Percentiles rank a stretch among this genome's conserved stretches.
These are phyloP conservation scores for Troides oblongomaculatus DNA, from an alignment of 2,888 invertebrate species.

Conservation along the genomic window DNA sequence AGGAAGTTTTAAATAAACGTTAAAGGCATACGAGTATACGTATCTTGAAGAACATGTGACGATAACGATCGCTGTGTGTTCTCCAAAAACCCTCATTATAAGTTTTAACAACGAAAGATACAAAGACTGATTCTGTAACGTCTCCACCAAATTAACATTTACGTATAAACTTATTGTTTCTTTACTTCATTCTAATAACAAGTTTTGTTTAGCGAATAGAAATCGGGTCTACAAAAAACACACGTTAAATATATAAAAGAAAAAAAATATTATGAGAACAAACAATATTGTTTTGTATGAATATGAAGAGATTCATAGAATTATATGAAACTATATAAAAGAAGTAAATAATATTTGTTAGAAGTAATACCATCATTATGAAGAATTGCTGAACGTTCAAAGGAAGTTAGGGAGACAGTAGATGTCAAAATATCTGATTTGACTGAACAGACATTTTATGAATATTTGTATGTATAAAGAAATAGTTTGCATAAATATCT, in stretches of 20 bases:
- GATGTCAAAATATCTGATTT: conserved; percentile 38
- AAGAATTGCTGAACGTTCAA: conserved; percentile 37
- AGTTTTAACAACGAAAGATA: conserved; percentile 70
- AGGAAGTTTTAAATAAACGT: conserved; percentile 26
- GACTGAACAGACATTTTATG: conserved; percentile 24
- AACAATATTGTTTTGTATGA: background rate
- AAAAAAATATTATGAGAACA: background rate
- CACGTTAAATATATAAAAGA: background rate
- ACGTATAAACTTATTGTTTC: conserved; percentile 37
- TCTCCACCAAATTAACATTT: conserved; percentile 46
- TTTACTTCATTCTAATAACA: conserved; percentile 29
- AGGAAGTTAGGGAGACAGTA: conserved; percentile 44
- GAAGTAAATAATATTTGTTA: too few species aligned
- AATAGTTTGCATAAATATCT: background rate
- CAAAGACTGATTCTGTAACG: conserved; percentile 52
- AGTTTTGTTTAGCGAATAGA: too few species aligned
- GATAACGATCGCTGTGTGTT: conserved; percentile 35
- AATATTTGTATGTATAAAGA: conserved; percentile 10
- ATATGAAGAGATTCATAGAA: too few species aligned
- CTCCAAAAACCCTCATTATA: conserved; percentile 63
- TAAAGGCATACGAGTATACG: conserved; percentile 6
- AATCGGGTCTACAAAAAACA: background rate
- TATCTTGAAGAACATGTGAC: conserved; percentile 35
- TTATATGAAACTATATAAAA: too few species aligned
- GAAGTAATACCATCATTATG: conserved; percentile 55